Conservation (phyloP, 2,888 invertebrate species). For the Ramazzottius varieornatus region DNA sequence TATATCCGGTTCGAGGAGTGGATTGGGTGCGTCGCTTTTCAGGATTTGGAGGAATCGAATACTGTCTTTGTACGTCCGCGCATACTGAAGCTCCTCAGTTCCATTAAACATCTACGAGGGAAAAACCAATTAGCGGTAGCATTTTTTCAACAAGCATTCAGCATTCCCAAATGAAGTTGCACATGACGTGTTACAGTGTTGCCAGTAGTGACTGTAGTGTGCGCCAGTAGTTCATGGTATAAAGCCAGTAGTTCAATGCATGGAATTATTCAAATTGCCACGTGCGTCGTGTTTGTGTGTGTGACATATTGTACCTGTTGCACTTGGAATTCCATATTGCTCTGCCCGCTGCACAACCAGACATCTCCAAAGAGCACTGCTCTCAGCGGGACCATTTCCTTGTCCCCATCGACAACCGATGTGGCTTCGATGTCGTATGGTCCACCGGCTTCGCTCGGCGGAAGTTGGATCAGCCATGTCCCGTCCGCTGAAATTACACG, state of each 20-base stretch:
- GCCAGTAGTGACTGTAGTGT: too few species aligned
- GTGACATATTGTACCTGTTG: constrained; percentile 5
- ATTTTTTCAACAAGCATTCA: neutral
- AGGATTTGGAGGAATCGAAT: neutral
- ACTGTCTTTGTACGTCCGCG: neutral
- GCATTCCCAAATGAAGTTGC: too few species aligned
- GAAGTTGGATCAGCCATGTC: neutral
- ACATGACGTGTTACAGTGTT: too few species aligned
- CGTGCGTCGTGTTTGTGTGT: too few species aligned
- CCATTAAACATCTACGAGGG: neutral
- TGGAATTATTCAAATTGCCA: too few species aligned
- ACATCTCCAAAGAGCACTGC: constrained; percentile 21
- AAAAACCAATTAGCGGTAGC: neutral
- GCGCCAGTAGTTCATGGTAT: too few species aligned
- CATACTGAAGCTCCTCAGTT: neutral
- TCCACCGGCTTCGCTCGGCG: neutral
- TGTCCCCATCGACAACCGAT: neutral
- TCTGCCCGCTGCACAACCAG: constrained; percentile 21
- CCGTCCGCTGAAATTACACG: neutral
- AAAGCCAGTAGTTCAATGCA: too few species aligned
- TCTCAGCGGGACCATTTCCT: constrained; percentile 8
- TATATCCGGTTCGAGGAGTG: neutral
- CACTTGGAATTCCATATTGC: constrained; percentile 18
- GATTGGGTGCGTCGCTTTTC: neutral
- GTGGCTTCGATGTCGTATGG: neutral